Evolutionary conservation across 2,113 vertebrate genomes (phyloP), one percentile per base, ranked within the genome.

Genomic region (human): DNA sequence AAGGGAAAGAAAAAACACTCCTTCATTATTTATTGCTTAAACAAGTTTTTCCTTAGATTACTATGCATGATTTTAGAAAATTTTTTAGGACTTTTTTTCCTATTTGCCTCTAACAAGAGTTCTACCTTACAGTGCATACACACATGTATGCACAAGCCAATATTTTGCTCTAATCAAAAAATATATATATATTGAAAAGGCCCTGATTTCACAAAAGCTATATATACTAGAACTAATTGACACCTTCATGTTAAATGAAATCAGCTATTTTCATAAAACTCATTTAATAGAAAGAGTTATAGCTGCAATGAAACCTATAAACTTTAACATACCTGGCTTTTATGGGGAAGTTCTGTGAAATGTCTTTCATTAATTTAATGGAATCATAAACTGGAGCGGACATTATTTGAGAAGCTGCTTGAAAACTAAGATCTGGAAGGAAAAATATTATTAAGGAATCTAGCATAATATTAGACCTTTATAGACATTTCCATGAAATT

Each of bases 301-400:
- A 66, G n/a, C 38, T 88, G 70, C 27, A 91, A 70, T 70, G 20
- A 96, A 96, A 97, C 68, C 6, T 97, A 95, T n/a, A 1, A 88
- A 43, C 40, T 90, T 96, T 68, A 84, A 80, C 18, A 93, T 99
- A 99, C 99, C 99, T 99, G 97, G 99, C 99, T 99, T 99, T 99
- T 95, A 99, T 98, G 61, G 99, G 99, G 95, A 99, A 99, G 98
- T 99, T 99, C 98, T 99, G 99, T 97, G 99, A 99, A 78, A 99
- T 98, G 88, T 99, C 99, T 98, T 98, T 99, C 99, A 99, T 99
- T 94, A 99, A 96, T 97, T 99, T 99, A 97, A 99, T 98, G 93
- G 99, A 98, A 97, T 99, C 99, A 98, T 99, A 99, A 98, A 98
- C 99, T 96, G 99, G 99, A 27, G 98, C 93, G n/a, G 99, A 99